These are phyloP conservation scores for Enoplosus armatus DNA, from an alignment of 2,797 vertebrate species.

Conservation along the genomic window DNA sequence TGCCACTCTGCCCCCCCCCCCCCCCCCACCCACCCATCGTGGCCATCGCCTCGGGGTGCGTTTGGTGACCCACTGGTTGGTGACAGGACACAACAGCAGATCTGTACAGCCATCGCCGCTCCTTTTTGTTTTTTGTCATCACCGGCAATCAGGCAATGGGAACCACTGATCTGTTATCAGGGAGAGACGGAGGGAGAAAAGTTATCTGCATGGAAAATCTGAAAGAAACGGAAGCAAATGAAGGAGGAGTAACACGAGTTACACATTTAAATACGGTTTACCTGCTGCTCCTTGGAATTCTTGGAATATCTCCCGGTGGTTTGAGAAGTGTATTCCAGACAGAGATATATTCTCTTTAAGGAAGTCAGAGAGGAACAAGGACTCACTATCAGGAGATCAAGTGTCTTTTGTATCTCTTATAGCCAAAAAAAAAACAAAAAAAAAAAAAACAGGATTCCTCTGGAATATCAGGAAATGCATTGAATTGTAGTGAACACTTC, in stretches of 20 bases:
- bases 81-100: constrained; percentile 67
- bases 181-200: constrained; percentile 21
- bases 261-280: constrained; percentile 21
- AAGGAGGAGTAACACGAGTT: constrained; percentile 14
- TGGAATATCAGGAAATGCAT: background rate
- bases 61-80: constrained; percentile 68
- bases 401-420: background rate
- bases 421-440: too few species aligned
- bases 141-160: constrained; percentile 38
- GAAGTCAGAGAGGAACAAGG: background rate
- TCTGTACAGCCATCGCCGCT: constrained; percentile 30
- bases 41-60: constrained; percentile 75
- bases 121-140: constrained; percentile 71
- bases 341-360: constrained; percentile 4
- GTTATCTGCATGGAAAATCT: constrained; percentile 34
- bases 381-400: background rate
- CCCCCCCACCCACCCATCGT: constrained; percentile 71
- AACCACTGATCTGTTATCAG: constrained; percentile 45
- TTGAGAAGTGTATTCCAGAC: constrained; percentile 29
- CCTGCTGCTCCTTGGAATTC: constrained; percentile 28
- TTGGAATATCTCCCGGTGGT: constrained; percentile 30
- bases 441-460: background rate
- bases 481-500: background rate
- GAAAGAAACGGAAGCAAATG: constrained; percentile 32
- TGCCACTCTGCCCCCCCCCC: constrained; percentile 54